Evolutionary conservation across 2,888 invertebrate species (phyloP).

Genomic region (Masnerella sp.): DNA sequence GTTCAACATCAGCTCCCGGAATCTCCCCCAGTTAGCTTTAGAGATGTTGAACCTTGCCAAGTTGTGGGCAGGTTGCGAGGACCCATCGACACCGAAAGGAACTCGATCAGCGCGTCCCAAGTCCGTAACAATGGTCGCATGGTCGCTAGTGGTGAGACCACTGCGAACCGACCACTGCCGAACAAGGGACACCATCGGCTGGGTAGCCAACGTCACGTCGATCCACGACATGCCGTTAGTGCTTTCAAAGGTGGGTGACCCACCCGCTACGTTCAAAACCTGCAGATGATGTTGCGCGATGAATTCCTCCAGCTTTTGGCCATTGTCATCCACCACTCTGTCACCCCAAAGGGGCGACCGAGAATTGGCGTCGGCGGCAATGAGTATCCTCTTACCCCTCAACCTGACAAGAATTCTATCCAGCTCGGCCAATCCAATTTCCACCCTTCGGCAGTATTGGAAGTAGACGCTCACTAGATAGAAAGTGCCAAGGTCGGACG

Average conservation of each 20-base stretch:
- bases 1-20: too few relatives aligned
- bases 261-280: neutral
- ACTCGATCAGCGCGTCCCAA: too few relatives aligned
- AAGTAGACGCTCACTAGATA: constrained; percentile 5
- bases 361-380: constrained; percentile 7
- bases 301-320: neutral
- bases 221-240: too few relatives aligned
- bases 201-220: too few relatives aligned
- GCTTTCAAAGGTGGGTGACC: too few relatives aligned
- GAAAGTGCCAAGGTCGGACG: neutral
- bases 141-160: constrained; percentile 11
- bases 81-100: too few relatives aligned
- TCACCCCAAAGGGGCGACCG: constrained; percentile 9
- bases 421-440: constrained; percentile 3
- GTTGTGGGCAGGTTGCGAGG: too few relatives aligned
- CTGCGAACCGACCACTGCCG: neutral
- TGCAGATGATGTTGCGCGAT: neutral
- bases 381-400: neutral
- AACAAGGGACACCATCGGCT: too few relatives aligned
- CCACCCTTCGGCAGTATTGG: neutral
- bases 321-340: neutral
- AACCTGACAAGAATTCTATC: neutral
- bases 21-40: too few relatives aligned
- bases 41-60: too few relatives aligned
- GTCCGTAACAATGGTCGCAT: neutral